These are phyloP conservation scores for Alligator sinensis DNA, from an alignment of 2,113 vertebrate genomes.

Conservation along the genomic window DNA sequence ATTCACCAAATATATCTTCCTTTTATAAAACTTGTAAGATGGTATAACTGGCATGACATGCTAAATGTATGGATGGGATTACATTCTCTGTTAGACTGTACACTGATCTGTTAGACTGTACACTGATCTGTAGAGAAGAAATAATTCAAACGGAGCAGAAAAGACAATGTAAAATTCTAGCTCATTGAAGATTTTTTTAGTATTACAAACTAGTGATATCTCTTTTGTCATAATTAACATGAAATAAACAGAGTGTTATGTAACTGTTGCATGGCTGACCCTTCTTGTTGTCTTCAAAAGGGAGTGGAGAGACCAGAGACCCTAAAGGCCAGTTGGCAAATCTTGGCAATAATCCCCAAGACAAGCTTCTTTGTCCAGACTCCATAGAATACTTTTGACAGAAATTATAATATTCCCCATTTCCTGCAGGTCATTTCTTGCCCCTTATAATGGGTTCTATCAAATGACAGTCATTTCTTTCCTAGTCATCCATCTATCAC, in stretches of 20 bases:
- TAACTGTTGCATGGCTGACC: not conserved
- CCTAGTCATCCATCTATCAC: accelerated
- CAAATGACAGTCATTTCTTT: not conserved
- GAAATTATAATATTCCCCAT: not conserved
- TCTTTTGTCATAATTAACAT: not conserved
- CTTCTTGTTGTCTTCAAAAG: not conserved
- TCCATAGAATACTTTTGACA: not conserved
- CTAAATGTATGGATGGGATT: not conserved
- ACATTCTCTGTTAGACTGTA: not conserved
- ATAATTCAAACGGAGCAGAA: not conserved
- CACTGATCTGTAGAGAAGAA: not conserved
- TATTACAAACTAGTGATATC: not conserved
- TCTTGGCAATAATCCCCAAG: not conserved
- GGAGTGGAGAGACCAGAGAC: not conserved
- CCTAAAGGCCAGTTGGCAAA: not conserved
- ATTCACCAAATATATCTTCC: not conserved
- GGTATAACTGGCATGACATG: too few species aligned
- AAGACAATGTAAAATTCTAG: not conserved
- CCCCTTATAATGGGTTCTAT: not conserved
- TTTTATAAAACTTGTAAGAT: not conserved
- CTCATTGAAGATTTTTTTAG: not conserved
- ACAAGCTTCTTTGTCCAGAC: not conserved
- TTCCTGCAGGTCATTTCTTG: not conserved
- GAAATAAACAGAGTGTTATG: not conserved
- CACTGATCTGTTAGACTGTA: not conserved